phyloP scores from a whole-genome alignment of 2,113 vertebrate species.

The Neopipo cinnamomea region DNA sequence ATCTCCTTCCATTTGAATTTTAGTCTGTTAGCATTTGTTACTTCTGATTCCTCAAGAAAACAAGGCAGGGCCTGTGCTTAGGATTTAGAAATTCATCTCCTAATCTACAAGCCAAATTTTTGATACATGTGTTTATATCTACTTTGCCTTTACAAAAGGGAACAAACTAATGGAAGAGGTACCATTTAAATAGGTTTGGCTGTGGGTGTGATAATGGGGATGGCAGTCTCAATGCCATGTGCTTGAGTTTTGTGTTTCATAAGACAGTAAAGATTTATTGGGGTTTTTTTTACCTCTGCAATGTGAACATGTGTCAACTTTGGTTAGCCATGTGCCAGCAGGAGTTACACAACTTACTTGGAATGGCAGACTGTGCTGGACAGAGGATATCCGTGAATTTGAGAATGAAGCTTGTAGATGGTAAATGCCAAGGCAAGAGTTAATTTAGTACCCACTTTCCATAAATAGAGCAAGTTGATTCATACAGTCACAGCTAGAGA shows the following conservation, averaged over 20 bases:
- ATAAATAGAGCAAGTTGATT: constrained; percentile 70
- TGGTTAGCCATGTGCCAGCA: background rate
- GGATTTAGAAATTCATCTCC: background rate
- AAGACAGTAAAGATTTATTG: background rate
- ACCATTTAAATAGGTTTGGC: background rate
- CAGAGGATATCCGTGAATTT: constrained; percentile 1
- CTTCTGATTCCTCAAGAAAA: background rate
- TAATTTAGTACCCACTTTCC: constrained; percentile 45
- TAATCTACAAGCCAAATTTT: background rate
- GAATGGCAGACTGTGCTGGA: background rate
- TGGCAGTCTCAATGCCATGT: background rate
- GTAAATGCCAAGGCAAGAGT: constrained; percentile 44
- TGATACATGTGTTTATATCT: background rate
- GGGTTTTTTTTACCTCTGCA: background rate
- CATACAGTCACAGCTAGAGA: constrained; percentile 37
- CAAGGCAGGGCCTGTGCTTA: background rate
- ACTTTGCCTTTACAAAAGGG: background rate
- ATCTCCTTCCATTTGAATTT: background rate
- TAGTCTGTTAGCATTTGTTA: background rate
- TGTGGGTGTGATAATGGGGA: background rate
- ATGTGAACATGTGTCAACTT: background rate
- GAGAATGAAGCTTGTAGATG: constrained; percentile 34
- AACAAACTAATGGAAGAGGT: background rate
- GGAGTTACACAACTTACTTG: constrained; percentile 7
- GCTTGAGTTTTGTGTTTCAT: background rate